These are phyloP conservation scores for Macropus fuliginosus DNA, from an alignment of 2,797 vertebrate species.

Conservation along the genomic window DNA sequence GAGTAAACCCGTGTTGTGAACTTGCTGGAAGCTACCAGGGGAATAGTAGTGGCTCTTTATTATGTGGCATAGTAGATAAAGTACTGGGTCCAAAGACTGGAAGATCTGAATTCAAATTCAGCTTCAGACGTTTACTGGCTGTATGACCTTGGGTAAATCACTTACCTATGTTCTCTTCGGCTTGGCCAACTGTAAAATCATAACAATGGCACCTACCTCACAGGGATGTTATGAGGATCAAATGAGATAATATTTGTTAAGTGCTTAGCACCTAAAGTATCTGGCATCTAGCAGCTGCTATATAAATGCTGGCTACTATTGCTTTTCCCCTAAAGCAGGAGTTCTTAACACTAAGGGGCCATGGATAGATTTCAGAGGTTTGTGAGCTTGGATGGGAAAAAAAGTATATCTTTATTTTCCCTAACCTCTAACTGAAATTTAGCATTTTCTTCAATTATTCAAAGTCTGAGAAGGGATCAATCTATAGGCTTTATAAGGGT, in stretches of 20 bases:
- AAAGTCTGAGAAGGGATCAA: too few species aligned
- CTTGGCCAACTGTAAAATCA: too few species aligned
- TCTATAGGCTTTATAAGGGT: too few species aligned
- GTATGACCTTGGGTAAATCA: neutral
- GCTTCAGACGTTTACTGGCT: neutral
- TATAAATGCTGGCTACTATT: neutral
- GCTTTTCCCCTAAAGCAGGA: neutral
- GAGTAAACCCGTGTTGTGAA: too few species aligned
- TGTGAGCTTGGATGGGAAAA: neutral
- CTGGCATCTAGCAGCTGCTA: too few species aligned
- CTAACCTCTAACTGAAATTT: neutral
- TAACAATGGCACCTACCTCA: too few species aligned
- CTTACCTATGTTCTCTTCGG: neutral
- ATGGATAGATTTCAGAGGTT: neutral
- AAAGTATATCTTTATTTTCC: neutral
- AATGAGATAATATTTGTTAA: neutral
- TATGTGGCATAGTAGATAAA: neutral
- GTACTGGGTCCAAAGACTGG: neutral
- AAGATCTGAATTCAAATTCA: neutral
- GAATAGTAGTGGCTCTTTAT: too few species aligned
- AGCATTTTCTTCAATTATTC: too few species aligned
- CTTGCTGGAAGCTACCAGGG: too few species aligned
- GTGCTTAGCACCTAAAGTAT: neutral
- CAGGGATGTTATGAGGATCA: too few species aligned
- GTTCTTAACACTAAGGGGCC: too few species aligned